A percentile compares a stretch with the other conserved stretches of the same genome.
Conservation (phyloP, 2,113 vertebrate genomes). For the Danio rerio region GRCz12tu NC_133195.1:45850501-45851000, state of each 20-base stretch:
- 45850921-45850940: conserved; percentile 84
- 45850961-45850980: conserved; percentile 81
- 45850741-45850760: conserved; percentile 79
- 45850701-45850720: conserved; percentile 71
- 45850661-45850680: conserved; percentile 80
- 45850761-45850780: conserved; percentile 88
- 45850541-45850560: conserved; percentile 40
- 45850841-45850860: conserved; percentile 92
- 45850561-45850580: conserved; percentile 63
- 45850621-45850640: conserved; percentile 82
- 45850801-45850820: conserved; percentile 76
- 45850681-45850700: conserved; percentile 79
- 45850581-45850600: conserved; percentile 71
- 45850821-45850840: conserved; percentile 75
- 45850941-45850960: conserved; percentile 79
- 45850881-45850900: conserved; percentile 83
- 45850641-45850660: conserved; percentile 83
- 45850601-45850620: conserved; percentile 80
- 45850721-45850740: conserved; percentile 79
- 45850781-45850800: conserved; percentile 85
- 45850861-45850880: conserved; percentile 80
- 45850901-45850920: conserved; percentile 77
- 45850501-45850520: neutral
- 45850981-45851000: conserved; percentile 78
- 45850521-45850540: conserved; percentile 46